Evolutionary conservation across 2,888 invertebrate species (phyloP).

Genomic region (Orthonychiurus folsomi): DNA sequence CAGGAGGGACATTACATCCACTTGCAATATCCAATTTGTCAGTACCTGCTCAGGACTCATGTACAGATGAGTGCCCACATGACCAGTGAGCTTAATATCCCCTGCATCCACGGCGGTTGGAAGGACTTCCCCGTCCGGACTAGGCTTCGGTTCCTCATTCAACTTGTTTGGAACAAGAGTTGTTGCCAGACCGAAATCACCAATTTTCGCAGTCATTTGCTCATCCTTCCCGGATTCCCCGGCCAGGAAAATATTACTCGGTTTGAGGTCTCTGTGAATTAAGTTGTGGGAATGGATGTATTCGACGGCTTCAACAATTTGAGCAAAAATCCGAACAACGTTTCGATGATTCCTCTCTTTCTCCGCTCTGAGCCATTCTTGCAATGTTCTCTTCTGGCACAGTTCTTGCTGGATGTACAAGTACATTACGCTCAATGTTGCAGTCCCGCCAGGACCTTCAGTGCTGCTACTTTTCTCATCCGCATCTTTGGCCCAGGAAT

Average conservation of each 20-base stretch:
- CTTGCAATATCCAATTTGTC: too few relatives aligned
- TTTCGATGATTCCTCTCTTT: slow-evolving; percentile 48
- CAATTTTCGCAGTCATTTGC: slow-evolving; percentile 60
- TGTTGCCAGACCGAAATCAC: slow-evolving; percentile 97
- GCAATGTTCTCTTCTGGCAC: slow-evolving; percentile 76
- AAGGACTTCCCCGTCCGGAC: slow-evolving; percentile 23
- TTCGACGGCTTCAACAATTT: slow-evolving; percentile 88
- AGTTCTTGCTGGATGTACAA: slow-evolving; percentile 92
- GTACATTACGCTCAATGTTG: slow-evolving; percentile 49
- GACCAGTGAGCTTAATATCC: slow-evolving; percentile 45
- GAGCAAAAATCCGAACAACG: slow-evolving; percentile 66
- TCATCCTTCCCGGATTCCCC: slow-evolving; percentile 25
- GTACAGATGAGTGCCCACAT: slow-evolving; percentile 82
- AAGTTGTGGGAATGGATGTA: slow-evolving; percentile 87
- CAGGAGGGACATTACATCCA: too few relatives aligned
- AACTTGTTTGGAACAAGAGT: slow-evolving; percentile 53
- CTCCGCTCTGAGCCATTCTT: slow-evolving; percentile 66
- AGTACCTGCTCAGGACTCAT: slow-evolving; percentile 92
- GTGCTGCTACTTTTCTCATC: not conserved
- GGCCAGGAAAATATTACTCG: slow-evolving; percentile 44
- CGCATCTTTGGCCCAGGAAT: not conserved
- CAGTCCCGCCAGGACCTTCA: slow-evolving; percentile 2
- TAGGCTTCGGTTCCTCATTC: slow-evolving; percentile 39
- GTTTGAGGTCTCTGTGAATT: slow-evolving; percentile 93
- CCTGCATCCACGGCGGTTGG: not conserved